A percentile compares a stretch with the other conserved stretches of the same genome.
These are phyloP conservation scores for Lasioglossum oenotherae DNA, from an alignment of 2,888 invertebrate species.

Conservation along the genomic window DNA sequence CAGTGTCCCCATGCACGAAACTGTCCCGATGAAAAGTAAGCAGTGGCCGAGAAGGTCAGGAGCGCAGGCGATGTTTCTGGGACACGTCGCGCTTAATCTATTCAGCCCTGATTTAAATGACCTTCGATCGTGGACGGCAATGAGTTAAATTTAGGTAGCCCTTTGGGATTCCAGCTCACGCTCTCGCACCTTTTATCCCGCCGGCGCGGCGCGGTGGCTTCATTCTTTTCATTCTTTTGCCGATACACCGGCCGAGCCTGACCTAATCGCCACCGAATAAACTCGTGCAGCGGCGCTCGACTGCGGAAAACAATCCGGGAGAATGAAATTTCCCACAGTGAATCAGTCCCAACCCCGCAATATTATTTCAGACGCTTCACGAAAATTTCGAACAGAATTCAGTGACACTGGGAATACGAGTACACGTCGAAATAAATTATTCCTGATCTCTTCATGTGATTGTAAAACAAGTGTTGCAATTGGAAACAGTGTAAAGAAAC, in stretches of 20 bases:
- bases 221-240: conserved; percentile 43
- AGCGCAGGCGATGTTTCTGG: conserved; percentile 50
- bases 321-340: background rate
- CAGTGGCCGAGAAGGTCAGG: conserved; percentile 37
- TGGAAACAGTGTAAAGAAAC: no score
- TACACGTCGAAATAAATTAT: no score
- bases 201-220: background rate
- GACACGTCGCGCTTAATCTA: conserved; percentile 54
- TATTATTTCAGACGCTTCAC: background rate
- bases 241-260: conserved; percentile 1
- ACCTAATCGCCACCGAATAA: conserved; percentile 2
- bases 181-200: conserved; percentile 25
- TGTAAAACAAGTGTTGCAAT: no score
- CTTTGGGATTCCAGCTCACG: conserved; percentile 42
- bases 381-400: no score
- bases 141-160: conserved; percentile 60
- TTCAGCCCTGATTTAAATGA: conserved; percentile 55
- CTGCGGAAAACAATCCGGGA: background rate
- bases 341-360: background rate
- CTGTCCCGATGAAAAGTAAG: conserved; percentile 20
- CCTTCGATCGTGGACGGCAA: conserved; percentile 56
- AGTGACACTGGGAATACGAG: no score
- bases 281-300: background rate
- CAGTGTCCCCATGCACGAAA: background rate
- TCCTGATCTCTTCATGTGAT: no score